Conservation (phyloP, 2,113 vertebrate species). For the Seriola dumerili region DNA sequence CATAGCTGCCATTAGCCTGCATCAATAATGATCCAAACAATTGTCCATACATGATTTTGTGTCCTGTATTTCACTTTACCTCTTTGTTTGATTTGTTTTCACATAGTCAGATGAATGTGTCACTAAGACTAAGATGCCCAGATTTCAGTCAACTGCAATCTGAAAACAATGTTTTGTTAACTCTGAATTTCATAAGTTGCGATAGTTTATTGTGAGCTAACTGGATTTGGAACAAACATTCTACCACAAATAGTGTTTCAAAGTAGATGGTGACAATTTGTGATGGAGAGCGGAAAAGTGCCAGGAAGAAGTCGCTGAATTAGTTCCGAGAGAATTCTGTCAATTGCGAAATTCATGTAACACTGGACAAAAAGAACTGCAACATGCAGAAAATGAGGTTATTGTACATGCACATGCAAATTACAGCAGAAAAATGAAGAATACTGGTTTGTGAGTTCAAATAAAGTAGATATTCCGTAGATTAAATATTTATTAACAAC, state of each 20-base stretch:
- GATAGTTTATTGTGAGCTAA: neutral
- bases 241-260: no score
- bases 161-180: no score
- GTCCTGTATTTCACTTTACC: neutral
- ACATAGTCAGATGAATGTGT: neutral
- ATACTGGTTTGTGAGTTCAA: neutral
- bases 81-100: neutral
- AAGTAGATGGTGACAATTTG: neutral
- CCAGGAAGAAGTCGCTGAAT: neutral
- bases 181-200: no score
- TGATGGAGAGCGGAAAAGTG: neutral
- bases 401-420: neutral
- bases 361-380: neutral
- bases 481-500: neutral
- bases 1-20: neutral
- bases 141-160: no score
- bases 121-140: no score
- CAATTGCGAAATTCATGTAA: slow-evolving; percentile 11
- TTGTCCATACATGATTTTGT: neutral
- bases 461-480: neutral
- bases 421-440: neutral
- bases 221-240: neutral
- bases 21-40: neutral
- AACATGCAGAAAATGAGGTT: slow-evolving; percentile 6
- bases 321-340: neutral